These are phyloP conservation scores for Epinotia brunnichana DNA, from an alignment of 2,888 invertebrate species.

Conservation along the genomic window DNA sequence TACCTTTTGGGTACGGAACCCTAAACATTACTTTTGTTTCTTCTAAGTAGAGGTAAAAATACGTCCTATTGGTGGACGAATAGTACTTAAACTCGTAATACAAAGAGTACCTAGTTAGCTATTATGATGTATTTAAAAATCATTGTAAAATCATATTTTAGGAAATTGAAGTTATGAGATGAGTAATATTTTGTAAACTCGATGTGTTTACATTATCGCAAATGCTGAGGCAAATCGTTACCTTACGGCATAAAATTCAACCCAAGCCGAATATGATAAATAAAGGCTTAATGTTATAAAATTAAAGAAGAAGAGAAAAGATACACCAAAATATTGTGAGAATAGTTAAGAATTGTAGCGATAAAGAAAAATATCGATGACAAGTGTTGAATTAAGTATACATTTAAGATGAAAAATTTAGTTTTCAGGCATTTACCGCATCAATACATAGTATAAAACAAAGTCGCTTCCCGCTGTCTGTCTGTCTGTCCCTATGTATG, in stretches of 20 bases:
- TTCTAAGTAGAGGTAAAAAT: too few relatives aligned
- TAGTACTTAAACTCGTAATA: too few relatives aligned
- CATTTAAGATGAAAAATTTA: background rate
- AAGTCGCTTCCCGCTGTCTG: too few relatives aligned
- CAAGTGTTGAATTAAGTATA: background rate
- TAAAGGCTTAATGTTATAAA: background rate
- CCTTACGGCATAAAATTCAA: background rate
- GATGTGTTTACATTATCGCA: background rate
- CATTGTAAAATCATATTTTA: background rate
- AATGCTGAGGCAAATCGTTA: background rate
- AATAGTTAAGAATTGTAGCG: background rate
- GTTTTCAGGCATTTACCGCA: background rate
- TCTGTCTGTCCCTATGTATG: too few relatives aligned
- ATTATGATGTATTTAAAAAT: too few relatives aligned
- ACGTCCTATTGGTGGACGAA: too few relatives aligned
- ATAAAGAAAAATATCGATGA: constrained; percentile 13
- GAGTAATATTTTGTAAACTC: background rate
- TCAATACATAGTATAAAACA: too few relatives aligned
- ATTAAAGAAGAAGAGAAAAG: background rate
- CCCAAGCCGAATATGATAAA: background rate
- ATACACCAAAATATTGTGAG: constrained; percentile 4
- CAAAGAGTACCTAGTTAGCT: too few relatives aligned
- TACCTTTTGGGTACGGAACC: too few relatives aligned
- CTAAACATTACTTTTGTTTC: too few relatives aligned
- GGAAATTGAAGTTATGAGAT: background rate